phyloP scores from a whole-genome alignment of 2,797 vertebrate species.

The Carcharodon carcharias region DNA sequence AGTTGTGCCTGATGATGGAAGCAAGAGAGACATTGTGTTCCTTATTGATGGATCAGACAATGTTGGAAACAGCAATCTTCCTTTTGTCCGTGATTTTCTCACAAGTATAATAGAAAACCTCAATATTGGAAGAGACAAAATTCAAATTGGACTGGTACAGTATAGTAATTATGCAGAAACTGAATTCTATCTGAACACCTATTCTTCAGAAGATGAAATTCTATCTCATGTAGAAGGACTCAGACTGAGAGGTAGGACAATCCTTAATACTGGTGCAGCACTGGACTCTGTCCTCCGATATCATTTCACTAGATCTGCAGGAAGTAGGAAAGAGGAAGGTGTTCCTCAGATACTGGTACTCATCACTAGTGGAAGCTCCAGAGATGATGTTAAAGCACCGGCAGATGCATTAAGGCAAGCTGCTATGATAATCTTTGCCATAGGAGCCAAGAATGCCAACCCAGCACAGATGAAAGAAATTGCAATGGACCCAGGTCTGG shows the following conservation, averaged over 20 bases:
- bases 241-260: slow-evolving; percentile 57
- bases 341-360: slow-evolving; percentile 78
- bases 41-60: slow-evolving; percentile 33
- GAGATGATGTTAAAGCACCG: slow-evolving; percentile 62
- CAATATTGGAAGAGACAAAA: neutral
- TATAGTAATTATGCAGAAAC: slow-evolving; percentile 17
- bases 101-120: slow-evolving; percentile 13
- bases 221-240: slow-evolving; percentile 56
- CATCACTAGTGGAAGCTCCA: slow-evolving; percentile 74
- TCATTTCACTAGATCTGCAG: slow-evolving; percentile 65
- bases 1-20: neutral
- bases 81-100: neutral
- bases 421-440: slow-evolving; percentile 68
- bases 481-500: slow-evolving; percentile 60
- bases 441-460: slow-evolving; percentile 61
- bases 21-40: slow-evolving; percentile 35
- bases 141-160: slow-evolving; percentile 28
- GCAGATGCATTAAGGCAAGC: slow-evolving; percentile 61
- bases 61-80: slow-evolving; percentile 47
- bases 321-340: slow-evolving; percentile 67
- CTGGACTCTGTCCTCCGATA: slow-evolving; percentile 70
- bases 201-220: slow-evolving; percentile 55
- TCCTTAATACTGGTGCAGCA: slow-evolving; percentile 72
- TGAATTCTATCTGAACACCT: slow-evolving; percentile 37
- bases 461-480: slow-evolving; percentile 67